Conservation (phyloP, 2,113 vertebrate species). For the Peucedramus taeniatus region DNA sequence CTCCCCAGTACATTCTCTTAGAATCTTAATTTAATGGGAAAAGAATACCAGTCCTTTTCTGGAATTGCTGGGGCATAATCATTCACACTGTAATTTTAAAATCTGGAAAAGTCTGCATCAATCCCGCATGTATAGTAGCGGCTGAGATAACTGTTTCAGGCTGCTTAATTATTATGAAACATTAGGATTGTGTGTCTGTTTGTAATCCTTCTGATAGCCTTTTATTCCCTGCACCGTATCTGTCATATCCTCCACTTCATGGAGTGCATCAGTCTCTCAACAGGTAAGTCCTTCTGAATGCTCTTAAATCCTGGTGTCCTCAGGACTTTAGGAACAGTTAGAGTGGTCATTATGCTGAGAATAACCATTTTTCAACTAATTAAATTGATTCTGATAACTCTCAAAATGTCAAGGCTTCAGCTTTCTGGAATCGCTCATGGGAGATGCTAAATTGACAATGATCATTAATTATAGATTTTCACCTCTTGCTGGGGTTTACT, state of each 20-base stretch:
- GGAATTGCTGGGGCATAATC: neutral
- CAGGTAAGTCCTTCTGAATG: neutral
- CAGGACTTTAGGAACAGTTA: neutral
- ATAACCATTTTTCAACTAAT: slow-evolving; percentile 45
- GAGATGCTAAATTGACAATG: slow-evolving; percentile 24
- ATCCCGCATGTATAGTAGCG: neutral
- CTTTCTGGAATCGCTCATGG: neutral
- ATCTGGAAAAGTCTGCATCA: neutral
- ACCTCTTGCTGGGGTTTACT: neutral
- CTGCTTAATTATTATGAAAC: neutral
- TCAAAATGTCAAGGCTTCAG: slow-evolving; percentile 18
- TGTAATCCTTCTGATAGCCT: neutral
- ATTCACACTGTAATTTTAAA: slow-evolving; percentile 2
- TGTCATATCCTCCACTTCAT: neutral
- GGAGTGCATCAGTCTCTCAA: neutral
- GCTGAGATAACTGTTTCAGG: slow-evolving; percentile 9
- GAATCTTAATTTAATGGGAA: neutral
- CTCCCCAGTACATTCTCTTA: neutral
- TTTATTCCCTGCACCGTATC: neutral
- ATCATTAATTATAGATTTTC: slow-evolving; percentile 46
- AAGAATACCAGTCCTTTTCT: neutral
- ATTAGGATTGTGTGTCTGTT: neutral
- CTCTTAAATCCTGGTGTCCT: neutral
- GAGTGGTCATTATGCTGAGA: slow-evolving; percentile 18
- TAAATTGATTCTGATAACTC: slow-evolving; percentile 40